These are phyloP conservation scores for Turritopsis dohrnii DNA, from an alignment of 30 jellyfish, hydroid and myxozoan species.

Conservation along the genomic window DNA sequence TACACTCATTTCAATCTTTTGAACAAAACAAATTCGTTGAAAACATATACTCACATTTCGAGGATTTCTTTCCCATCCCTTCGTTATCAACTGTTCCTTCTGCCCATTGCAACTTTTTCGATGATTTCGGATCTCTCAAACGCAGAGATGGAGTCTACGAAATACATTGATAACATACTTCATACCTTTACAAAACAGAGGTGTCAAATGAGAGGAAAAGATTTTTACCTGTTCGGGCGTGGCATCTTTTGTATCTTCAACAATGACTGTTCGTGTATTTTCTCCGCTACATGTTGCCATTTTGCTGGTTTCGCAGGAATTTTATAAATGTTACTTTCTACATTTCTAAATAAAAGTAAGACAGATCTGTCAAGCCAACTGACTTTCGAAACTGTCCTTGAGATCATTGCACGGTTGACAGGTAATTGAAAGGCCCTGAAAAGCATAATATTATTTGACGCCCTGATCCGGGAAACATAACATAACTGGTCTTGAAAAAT, in stretches of 20 bases:
- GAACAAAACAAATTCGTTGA: no score
- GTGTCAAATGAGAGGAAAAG: no score
- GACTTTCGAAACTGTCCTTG: no score
- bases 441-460: no score
- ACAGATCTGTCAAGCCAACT: no score
- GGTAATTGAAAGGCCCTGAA: no score
- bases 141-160: constrained; percentile 25
- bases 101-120: constrained; percentile 77
- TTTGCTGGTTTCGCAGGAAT: neutral
- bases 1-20: no score
- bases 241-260: neutral
- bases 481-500: no score
- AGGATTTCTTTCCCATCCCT: constrained; percentile 78
- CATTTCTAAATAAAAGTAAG: neutral
- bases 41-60: constrained; percentile 93
- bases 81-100: constrained; percentile 91
- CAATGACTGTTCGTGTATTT: neutral
- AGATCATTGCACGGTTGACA: no score
- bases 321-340: neutral
- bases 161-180: no score
- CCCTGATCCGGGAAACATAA: no score
- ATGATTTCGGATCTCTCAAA: constrained; percentile 61
- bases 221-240: neutral
- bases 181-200: no score
- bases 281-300: neutral